Conservation (phyloP, 2,113 vertebrate genomes). For the Petromus typicus region DNA sequence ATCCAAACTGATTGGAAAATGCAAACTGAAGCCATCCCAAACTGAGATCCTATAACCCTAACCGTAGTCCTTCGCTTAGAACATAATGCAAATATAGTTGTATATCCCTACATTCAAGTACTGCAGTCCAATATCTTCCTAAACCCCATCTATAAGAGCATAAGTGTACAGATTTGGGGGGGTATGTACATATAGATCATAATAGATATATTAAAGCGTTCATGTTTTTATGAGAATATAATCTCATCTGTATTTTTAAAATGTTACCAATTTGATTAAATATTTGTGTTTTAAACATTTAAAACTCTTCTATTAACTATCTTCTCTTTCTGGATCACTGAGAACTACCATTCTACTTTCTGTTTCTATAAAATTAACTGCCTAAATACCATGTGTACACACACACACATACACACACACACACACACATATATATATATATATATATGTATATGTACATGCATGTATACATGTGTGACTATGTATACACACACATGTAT, state of each 20-base stretch:
- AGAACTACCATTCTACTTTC: background rate
- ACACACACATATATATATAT: no score
- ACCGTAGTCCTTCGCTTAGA: no score
- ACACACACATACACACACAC: no score
- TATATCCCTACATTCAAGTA: background rate
- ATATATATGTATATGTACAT: no score
- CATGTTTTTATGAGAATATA: background rate
- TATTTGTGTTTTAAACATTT: background rate
- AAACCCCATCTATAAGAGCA: background rate
- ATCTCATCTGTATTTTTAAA: background rate
- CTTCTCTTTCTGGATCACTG: rapidly evolving
- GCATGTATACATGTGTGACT: no score
- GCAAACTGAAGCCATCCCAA: no score
- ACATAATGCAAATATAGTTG: no score
- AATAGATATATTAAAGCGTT: background rate
- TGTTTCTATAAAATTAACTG: background rate
- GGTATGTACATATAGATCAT: background rate
- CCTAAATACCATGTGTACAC: background rate
- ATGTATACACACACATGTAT: no score
- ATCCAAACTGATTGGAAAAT: no score
- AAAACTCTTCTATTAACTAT: background rate
- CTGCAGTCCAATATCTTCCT: background rate
- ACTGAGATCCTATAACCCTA: no score
- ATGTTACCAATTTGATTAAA: background rate
- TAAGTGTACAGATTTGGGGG: background rate